Base-by-base conservation (phyloP, 1,140 invertebrate genomes). In the Papilio helenus region DNA sequence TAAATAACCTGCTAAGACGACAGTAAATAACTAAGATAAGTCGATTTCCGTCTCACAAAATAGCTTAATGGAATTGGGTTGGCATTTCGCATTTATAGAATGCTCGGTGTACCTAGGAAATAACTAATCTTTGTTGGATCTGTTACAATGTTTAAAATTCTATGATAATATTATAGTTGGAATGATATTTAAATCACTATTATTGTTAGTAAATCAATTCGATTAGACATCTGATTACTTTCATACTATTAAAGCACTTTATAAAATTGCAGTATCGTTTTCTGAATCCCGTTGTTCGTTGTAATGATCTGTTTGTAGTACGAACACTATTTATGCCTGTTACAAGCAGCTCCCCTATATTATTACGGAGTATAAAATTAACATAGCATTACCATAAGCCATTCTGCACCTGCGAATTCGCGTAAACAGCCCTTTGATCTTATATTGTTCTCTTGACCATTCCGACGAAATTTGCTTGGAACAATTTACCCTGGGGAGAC, bases 381-480 rank as follows among this genome's bases (percentile, higher is more conserved):
- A 49, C 76, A 77, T 77, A 77, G 20, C 10, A 86, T 86, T 82
- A 83, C 79, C 85, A 87, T 85, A 87, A 81, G 81, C 84, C 83
- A 84, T 86, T 88, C 88, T 81, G 85, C 51, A 79, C 84, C 79
- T 79, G 77, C 61, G 82, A 85, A 80, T 84, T 77, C 84, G 81
- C 81, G 78, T 86, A 89, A 89, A 87, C 87, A 88, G 89, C 87
- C 88, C 88, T 90, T 90, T 90, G 87, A 89, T 90, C 90, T 88
- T 84, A 84, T 84, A 87, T 90, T 92, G 87, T 91, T 89, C 89
- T 84, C 87, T 90, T 90, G 89, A 88, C 90, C 88, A 84, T 86
- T 88, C 84, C 79, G 44, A 79, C 76, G 76, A 88, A 90, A 91
- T 91, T 89, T 88, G 84, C 89, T 87, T 86, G 82, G 79, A 81